A percentile compares a stretch with the other conserved stretches of the same genome.
phyloP scores from a whole-genome alignment of 2,113 vertebrate species.

The Ceyx melanurus region DNA sequence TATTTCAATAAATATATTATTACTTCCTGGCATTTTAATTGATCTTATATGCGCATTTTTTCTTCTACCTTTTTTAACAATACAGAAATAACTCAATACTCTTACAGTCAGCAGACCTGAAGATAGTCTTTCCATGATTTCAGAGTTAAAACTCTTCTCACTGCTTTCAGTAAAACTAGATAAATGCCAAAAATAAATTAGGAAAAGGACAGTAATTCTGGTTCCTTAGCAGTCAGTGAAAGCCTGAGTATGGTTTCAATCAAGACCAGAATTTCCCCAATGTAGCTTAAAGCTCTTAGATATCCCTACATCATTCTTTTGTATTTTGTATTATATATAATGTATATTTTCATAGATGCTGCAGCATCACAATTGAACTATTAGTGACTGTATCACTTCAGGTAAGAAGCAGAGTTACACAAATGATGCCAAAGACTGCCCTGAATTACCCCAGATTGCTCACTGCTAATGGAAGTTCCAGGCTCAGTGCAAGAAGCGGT shows the following conservation, averaged over 20 bases:
- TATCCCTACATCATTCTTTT: not conserved
- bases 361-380: not conserved
- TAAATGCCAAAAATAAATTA: not conserved
- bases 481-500: not conserved
- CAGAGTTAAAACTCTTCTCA: not conserved
- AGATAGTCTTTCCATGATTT: not conserved
- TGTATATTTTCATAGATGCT: not conserved
- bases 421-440: not conserved
- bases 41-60: not conserved
- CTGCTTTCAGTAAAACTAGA: not conserved
- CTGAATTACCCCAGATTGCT: not conserved
- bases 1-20: too few species aligned
- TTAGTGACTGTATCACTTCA: not conserved
- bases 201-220: not conserved
- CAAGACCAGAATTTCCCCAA: not conserved
- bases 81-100: not conserved
- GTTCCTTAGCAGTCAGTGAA: not conserved
- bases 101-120: not conserved
- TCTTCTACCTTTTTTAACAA: not conserved
- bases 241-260: not conserved
- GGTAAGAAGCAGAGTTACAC: not conserved
- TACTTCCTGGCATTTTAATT: not conserved
- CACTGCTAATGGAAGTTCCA: not conserved
- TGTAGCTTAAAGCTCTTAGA: not conserved
- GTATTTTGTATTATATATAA: not conserved